Conservation (phyloP, 2,113 vertebrate species). For the Microcebus jonahi region DNA sequence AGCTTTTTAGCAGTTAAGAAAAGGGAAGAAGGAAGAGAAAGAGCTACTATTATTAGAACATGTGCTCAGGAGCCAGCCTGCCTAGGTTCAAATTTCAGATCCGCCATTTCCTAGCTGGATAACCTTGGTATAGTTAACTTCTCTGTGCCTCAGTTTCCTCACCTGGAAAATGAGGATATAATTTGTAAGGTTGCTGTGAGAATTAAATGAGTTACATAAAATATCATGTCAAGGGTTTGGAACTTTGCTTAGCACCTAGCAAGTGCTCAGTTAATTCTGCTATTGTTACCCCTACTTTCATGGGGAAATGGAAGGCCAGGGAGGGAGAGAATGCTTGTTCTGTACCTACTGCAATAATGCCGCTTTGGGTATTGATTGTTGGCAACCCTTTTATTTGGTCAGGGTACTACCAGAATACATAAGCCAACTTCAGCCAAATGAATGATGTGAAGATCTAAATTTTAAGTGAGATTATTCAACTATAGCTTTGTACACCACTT, state of each 20-base stretch:
- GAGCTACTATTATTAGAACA: not conserved
- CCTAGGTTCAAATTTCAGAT: not conserved
- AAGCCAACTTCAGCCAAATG: not conserved
- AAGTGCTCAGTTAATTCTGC: not conserved
- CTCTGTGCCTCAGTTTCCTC: not conserved
- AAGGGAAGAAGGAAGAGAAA: not conserved
- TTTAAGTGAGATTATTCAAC: not conserved
- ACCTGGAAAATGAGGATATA: not conserved
- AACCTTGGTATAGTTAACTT: not conserved
- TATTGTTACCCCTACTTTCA: not conserved
- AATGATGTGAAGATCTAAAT: not conserved
- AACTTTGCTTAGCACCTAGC: not conserved
- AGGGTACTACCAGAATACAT: not conserved
- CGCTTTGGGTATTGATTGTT: not conserved
- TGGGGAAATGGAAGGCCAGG: not conserved
- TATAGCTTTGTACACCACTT: not conserved
- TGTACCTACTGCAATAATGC: not conserved
- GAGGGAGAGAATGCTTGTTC: not conserved
- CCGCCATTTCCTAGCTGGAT: not conserved
- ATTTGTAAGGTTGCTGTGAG: not conserved
- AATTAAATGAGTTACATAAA: not conserved
- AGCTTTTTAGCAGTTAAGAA: not conserved
- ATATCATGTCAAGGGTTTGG: not conserved
- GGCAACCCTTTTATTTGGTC: not conserved
- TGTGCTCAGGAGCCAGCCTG: not conserved